phyloP scores from a whole-genome alignment of 2,113 vertebrate species.

The Struthidea cinerea region DNA sequence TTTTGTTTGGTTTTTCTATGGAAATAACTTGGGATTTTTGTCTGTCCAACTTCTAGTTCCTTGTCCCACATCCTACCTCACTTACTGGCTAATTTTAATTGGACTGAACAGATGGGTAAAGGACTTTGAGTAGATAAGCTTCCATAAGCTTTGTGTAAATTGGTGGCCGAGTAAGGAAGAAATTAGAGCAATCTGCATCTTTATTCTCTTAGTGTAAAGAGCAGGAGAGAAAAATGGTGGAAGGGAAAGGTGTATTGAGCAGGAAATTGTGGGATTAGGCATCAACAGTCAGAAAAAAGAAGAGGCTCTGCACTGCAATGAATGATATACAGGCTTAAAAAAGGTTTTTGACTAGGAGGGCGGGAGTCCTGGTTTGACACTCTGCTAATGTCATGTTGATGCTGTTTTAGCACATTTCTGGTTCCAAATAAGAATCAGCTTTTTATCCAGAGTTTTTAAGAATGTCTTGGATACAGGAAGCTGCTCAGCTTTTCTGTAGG shows the following conservation, averaged over 20 bases:
- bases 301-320: neutral
- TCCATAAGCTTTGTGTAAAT: neutral
- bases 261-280: neutral
- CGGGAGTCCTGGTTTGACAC: neutral
- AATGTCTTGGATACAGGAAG: neutral
- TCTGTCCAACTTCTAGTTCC: neutral
- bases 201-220: neutral
- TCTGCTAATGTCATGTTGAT: neutral
- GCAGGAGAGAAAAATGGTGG: neutral
- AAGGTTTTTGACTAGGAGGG: neutral
- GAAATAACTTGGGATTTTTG: neutral
- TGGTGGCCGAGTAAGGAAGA: neutral
- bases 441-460: neutral
- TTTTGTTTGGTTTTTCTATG: neutral
- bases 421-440: neutral
- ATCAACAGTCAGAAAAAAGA: neutral
- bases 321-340: neutral
- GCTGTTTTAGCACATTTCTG: neutral
- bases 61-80: neutral
- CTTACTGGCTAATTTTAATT: neutral
- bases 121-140: neutral
- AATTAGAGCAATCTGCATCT: neutral
- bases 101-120: neutral
- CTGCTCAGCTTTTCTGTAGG: neutral
- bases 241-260: neutral